Evolutionary conservation across 2,113 vertebrate species (phyloP), one percentile per base, ranked within the genome.

Genomic region (Alces alces): DNA sequence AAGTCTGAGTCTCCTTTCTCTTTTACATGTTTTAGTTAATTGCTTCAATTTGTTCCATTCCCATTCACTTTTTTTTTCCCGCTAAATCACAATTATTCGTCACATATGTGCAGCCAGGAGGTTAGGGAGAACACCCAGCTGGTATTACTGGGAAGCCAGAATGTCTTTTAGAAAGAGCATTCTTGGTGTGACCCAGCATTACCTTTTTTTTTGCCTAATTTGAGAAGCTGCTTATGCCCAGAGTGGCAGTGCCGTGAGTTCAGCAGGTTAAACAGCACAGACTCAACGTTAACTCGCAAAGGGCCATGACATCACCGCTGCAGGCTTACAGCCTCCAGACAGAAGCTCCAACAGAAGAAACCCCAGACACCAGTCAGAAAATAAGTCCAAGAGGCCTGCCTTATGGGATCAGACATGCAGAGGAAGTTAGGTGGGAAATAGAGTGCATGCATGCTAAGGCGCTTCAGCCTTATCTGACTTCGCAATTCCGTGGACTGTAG

Each of bases 1-100:
- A 97, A 97, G 87, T 43, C 94, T 80, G 91, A 97, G 28, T 92
- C 70, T 96, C 52, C 85, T 86, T 97, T 97, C 52, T 30, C 97
- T 98, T 98, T 89, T 73, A 55, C 30, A 92, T 82, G 86, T 98
- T 96, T 96, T 45, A 96, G 73, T 83, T 96, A 98, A 98, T 98
- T 98, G 93, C 95, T 98, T 98, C 97, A 96, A 97, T 52, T 76
- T 97, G 95, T 98, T 96, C 89, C 2, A 8, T 97, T 97, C 97
- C 85, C 54, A 93, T 88, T 94, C 92, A 95, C 96, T 98, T 98
- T 96, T 95, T 96, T 96, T 98, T 98, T 96, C 93, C 94, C 1
- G 61, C 23, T 90, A 94, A 97, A 97, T 96, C 92, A 82, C 86
- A 89, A 1, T 93, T 98, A 97, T 85, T 98, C 58, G 64, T 43